These are phyloP conservation scores for Liodrosophila aerea DNA, from an alignment of 2,888 invertebrate genomes.

Conservation along the genomic window DNA sequence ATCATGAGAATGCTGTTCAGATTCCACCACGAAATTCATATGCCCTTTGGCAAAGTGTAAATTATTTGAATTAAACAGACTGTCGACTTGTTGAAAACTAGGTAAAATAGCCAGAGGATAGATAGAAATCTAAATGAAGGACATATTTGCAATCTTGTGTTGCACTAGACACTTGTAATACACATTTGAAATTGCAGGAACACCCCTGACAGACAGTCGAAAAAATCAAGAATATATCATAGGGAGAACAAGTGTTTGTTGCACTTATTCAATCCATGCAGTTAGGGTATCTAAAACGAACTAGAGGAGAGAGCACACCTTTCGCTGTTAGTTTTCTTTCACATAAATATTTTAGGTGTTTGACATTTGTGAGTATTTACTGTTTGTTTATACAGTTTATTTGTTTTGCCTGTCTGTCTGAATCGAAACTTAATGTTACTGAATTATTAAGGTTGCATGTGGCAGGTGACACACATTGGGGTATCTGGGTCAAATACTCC, in stretches of 20 bases:
- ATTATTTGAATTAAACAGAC: constrained; percentile 10
- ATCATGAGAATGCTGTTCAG: neutral
- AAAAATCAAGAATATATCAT: too few relatives aligned
- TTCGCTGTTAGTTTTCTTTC: constrained; percentile 31
- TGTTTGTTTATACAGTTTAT: constrained; percentile 9
- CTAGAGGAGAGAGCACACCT: constrained; percentile 27
- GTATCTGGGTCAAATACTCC: constrained; percentile 65
- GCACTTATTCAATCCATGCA: too few relatives aligned
- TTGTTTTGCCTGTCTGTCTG: constrained; percentile 19
- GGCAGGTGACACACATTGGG: constrained; percentile 23
- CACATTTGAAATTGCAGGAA: too few relatives aligned
- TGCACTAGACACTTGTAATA: too few relatives aligned
- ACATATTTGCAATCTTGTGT: too few relatives aligned
- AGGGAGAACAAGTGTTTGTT: too few relatives aligned
- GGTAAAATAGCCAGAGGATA: neutral
- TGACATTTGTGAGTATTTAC: constrained; percentile 40
- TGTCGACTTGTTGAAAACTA: constrained; percentile 3
- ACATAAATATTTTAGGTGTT: constrained; percentile 39
- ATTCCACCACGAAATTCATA: constrained; percentile 34
- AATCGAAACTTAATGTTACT: constrained; percentile 58
- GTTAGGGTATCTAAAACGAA: constrained; percentile 13
- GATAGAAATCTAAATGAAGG: too few relatives aligned
- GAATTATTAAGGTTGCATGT: constrained; percentile 67
- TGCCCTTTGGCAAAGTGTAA: constrained; percentile 45
- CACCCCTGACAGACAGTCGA: too few relatives aligned